phyloP scores from a whole-genome alignment of 2,797 vertebrate species.

The Oreortyx pictus region DNA sequence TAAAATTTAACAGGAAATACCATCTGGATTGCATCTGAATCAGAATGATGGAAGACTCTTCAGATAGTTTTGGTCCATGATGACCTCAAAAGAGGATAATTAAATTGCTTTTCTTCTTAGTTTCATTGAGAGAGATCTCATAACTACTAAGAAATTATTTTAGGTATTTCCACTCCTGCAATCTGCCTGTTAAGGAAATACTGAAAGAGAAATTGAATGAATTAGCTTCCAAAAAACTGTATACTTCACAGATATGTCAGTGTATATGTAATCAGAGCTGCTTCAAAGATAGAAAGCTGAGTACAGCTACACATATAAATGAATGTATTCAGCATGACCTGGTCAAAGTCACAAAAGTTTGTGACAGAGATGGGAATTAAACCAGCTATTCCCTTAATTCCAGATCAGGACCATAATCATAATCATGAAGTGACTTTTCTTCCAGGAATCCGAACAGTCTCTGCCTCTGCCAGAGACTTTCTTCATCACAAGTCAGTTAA shows the following conservation, averaged over 20 bases:
- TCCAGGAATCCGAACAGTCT: not conserved
- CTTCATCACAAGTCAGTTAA: not conserved
- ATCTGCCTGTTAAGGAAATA: not conserved
- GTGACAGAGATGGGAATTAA: conserved; percentile 26
- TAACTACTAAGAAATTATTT: not conserved
- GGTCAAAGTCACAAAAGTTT: conserved; percentile 25
- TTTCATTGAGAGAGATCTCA: not conserved
- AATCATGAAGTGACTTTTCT: conserved; percentile 15
- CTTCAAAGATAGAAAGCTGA: not conserved
- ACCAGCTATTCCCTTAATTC: not conserved
- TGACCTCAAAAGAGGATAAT: not conserved
- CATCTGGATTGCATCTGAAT: not conserved
- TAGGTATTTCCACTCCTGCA: not conserved
- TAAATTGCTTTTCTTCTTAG: not conserved
- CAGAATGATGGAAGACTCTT: not conserved
- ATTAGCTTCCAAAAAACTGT: not conserved
- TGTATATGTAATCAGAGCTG: not conserved
- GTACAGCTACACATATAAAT: not conserved
- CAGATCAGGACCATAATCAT: not conserved
- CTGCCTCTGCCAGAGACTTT: conserved; percentile 19
- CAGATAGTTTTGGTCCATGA: not conserved
- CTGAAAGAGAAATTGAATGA: not conserved
- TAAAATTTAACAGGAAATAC: not conserved
- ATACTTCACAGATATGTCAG: not conserved
- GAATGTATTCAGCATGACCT: not conserved